Evolutionary conservation across 2,888 invertebrate species (phyloP), one percentile per base, ranked within the genome.

Genomic region (Chymomyza caudatula): DNA sequence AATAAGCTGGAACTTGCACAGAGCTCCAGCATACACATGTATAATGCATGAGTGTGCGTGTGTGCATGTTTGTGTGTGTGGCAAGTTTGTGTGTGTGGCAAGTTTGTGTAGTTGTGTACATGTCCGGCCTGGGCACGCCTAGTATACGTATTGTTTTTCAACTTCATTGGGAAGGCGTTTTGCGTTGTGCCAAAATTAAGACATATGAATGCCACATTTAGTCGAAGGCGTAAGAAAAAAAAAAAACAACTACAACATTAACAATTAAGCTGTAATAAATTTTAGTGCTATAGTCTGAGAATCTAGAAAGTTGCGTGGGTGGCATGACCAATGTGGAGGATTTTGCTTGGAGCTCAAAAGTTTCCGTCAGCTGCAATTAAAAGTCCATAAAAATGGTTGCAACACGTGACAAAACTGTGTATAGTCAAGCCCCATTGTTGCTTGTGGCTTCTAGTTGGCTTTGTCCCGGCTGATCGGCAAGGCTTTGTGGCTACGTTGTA

Each of bases 251-350:
- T 66, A 66, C 19, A 61, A 74, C 69, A 66, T 71, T 72, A 71
- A 76, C 75, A 84, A 84, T 82, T 84, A 82, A 84, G 74, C 73
- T 77, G 82, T 73, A 78, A 81, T 78, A 82, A 78, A 82, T 82
- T 83, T 69, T 49, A 64, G 44, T 20, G 67, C 62, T 37, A 37
- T 11, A 37, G 29, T 37, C 29, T 37, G 29, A 37, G 29, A 37
- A 37, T 37, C 29, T 37, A 37, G 11, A 56, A 15, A 56, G 44
- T 59, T 68, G 83, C 76, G 80, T 82, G 83, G 80, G 82, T 53
- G 44, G 44, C 17, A 47, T 60, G 68, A 66, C 65, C 69, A 58
- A n/a, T 20, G 52, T 51, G 44, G 29, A 62, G 57, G 52, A 55
- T 61, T 61, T 65, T 61, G 56, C 8, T 47, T n/a, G n/a, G n/a